These are phyloP conservation scores for Pleuronectes platessa DNA, from an alignment of 2,113 vertebrate species.

Conservation along the genomic window DNA sequence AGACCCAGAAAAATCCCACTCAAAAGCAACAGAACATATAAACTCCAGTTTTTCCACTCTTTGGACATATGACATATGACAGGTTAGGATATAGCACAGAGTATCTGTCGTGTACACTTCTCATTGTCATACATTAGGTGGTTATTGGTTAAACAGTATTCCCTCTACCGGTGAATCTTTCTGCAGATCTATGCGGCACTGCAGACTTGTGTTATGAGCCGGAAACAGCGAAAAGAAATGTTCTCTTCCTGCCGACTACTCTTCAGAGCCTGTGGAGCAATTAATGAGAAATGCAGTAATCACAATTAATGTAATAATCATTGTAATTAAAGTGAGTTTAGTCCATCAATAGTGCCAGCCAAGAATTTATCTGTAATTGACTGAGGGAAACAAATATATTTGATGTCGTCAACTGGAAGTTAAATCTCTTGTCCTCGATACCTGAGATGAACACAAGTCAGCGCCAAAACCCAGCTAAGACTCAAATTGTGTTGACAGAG, in stretches of 20 bases:
- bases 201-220: not conserved
- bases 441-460: not conserved
- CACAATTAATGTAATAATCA: constrained; percentile 24
- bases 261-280: constrained; percentile 18
- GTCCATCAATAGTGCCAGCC: constrained; percentile 9
- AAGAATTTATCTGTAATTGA: constrained; percentile 18
- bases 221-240: not conserved
- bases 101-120: too few relatives aligned
- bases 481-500: not conserved
- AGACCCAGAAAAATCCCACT: not conserved
- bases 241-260: constrained; percentile 1
- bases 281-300: constrained; percentile 21
- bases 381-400: constrained; percentile 1
- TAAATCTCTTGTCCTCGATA: not conserved
- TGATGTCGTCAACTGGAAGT: not conserved
- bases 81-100: too few relatives aligned
- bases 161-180: not conserved
- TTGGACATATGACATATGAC: too few relatives aligned
- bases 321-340: constrained; percentile 18
- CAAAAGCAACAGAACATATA: not conserved
- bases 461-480: not conserved
- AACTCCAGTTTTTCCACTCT: not conserved
- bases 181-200: not conserved
- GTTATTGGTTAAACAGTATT: not conserved
- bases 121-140: not conserved